These are phyloP conservation scores for Sciurus carolinensis DNA, from an alignment of 2,797 vertebrate species.

Conservation along the genomic window DNA sequence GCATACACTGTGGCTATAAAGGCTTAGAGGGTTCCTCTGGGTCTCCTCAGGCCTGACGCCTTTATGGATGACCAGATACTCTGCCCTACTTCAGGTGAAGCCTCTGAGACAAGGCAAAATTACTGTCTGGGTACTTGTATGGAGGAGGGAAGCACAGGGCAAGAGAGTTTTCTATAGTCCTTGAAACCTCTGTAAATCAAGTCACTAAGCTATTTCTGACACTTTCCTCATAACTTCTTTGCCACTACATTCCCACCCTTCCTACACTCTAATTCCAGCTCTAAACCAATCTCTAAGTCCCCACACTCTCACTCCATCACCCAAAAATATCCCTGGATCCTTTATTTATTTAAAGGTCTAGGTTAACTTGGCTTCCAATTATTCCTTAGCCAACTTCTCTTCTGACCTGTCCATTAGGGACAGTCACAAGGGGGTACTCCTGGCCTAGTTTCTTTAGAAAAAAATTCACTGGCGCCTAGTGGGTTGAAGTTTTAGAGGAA, in stretches of 20 bases:
- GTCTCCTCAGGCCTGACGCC: neutral
- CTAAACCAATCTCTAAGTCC: neutral
- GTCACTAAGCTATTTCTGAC: neutral
- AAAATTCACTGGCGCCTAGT: neutral
- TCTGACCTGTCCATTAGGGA: conserved; percentile 28
- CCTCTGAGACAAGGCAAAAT: neutral
- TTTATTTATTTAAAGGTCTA: conserved; percentile 35
- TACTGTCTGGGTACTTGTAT: neutral
- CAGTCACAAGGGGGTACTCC: conserved; percentile 34
- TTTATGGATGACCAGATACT: neutral
- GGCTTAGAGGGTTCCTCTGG: neutral
- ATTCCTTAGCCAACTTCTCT: conserved; percentile 41
- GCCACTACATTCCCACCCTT: neutral
- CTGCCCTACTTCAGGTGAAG: neutral
- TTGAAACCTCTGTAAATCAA: neutral
- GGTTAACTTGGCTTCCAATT: conserved; percentile 54
- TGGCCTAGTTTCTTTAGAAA: neutral
- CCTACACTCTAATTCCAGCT: neutral
- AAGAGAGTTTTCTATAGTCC: neutral
- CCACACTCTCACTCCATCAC: neutral
- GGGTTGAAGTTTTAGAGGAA: neutral
- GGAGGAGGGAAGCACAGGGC: neutral
- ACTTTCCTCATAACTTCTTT: neutral
- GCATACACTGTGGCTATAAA: neutral
- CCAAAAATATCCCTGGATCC: neutral